Evolutionary conservation across 1,140 invertebrate species (phyloP), one percentile per base, ranked within the genome.

Genomic region (Eriocheir sinensis): DNA sequence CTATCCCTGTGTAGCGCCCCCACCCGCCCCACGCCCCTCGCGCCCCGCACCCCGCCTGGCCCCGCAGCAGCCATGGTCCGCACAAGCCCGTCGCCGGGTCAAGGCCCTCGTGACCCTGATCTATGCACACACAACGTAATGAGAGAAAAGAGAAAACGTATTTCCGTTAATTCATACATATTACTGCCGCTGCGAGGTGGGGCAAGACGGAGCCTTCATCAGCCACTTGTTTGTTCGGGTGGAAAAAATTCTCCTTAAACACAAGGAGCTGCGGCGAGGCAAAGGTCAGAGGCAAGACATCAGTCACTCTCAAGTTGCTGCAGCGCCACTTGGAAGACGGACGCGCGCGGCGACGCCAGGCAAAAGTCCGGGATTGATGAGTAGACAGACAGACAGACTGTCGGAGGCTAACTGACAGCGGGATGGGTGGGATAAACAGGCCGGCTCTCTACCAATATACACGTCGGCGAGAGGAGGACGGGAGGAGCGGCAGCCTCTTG

Each of bases 281-380:
- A 83, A 92, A 92, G 91, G 91, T 92, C 91, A 92, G 81, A 34
- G 40, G 79, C 44, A 85, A 92, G 44, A 85, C 80, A 92, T 92
- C 91, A 44, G 38, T 92, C 91, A 85, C 91, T 92, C 91, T 92
- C 91, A 92, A 85, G 91, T 92, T 92, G 83, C 91, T 85, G 91
- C 79, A 92, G 40, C 48, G 91, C 91, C 91, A 92, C 91, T 92
- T 92, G 91, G 80, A n/a, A 85, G 91, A 92, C 80, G 44, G 91
- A 92, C 91, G 80, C 30, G 40, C 91, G 2, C 30, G n/a, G 34
- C 34, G 91, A 85, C 80, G 91, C 30, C 38, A 21, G 60, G 91
- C 79, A 36, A 92, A 53, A 92, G 80, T 92, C 91, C 12, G 41
- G 38, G 91, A 92, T 92, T 92, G 91, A 92, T 92, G 91, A 85